Evolutionary conservation across 2,113 vertebrate species (phyloP).

Genomic region (Phylloscopus trochiloides): DNA sequence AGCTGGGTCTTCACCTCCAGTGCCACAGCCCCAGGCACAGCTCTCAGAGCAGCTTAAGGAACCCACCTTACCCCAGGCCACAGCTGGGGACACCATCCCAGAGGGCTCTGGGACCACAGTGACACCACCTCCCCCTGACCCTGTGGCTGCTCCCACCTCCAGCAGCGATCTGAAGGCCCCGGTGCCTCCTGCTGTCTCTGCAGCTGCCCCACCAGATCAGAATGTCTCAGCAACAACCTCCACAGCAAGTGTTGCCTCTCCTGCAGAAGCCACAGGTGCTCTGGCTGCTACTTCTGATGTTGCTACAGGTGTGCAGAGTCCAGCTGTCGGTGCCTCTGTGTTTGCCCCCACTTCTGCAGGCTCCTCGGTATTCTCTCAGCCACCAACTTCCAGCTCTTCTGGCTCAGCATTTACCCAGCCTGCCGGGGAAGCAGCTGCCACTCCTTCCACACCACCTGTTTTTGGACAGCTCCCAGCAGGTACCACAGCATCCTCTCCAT

Average conservation of each 20-base stretch:
- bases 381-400: constrained; percentile 38
- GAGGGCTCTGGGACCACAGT: neutral
- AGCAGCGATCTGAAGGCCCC: constrained; percentile 20
- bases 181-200: neutral
- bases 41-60: constrained; percentile 23
- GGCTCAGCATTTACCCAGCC: constrained; percentile 74
- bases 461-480: constrained; percentile 69
- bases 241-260: neutral
- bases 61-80: neutral
- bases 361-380: constrained; percentile 56
- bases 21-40: neutral
- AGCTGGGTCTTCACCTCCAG: neutral
- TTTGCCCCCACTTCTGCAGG: constrained; percentile 53
- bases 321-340: neutral
- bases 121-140: neutral
- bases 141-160: neutral
- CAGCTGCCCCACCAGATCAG: neutral
- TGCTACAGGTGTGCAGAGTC: neutral
- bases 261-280: neutral
- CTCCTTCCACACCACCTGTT: constrained; percentile 5
- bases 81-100: neutral
- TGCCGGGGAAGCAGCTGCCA: neutral
- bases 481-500: constrained; percentile 55
- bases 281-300: neutral
- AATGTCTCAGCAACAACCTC: neutral